These are phyloP conservation scores for Pomacea canaliculata DNA, from an alignment of 2,888 invertebrate genomes.

Conservation along the genomic window DNA sequence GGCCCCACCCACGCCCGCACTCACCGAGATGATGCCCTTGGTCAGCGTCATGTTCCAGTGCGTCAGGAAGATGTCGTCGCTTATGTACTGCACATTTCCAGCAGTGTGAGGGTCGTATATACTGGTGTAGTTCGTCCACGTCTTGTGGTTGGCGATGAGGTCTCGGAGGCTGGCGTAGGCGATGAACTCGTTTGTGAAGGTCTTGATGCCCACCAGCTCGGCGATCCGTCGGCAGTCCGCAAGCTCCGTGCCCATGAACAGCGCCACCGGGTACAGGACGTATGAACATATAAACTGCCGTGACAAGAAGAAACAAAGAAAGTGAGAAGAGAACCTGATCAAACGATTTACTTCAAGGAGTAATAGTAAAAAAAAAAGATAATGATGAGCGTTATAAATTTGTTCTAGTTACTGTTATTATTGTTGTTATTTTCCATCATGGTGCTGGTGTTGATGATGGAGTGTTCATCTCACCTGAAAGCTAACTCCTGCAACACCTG, in stretches of 20 bases:
- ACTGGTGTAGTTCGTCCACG: slow-evolving; percentile 9
- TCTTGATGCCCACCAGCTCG: slow-evolving; percentile 88
- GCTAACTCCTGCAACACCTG: slow-evolving; percentile 77
- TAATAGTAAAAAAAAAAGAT: neutral
- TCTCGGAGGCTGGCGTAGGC: slow-evolving; percentile 75
- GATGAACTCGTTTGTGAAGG: slow-evolving; percentile 92
- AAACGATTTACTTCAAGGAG: neutral
- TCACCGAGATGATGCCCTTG: slow-evolving; percentile 17
- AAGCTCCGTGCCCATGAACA: slow-evolving; percentile 80
- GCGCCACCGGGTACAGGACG: slow-evolving; percentile 89
- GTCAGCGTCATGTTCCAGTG: slow-evolving; percentile 15
- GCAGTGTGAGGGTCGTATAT: slow-evolving; percentile 6
- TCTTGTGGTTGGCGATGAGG: slow-evolving; percentile 12
- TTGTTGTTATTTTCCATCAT: neutral
- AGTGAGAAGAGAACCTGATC: neutral
- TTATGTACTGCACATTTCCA: slow-evolving; percentile 6
- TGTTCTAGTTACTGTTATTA: neutral
- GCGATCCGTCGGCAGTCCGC: slow-evolving; percentile 83
- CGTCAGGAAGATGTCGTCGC: slow-evolving; percentile 18
- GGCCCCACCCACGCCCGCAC: neutral
- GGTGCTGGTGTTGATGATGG: too few species aligned
- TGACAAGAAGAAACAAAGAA: neutral
- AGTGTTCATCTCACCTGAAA: slow-evolving; percentile 70
- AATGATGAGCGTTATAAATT: neutral
- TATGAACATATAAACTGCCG: slow-evolving; percentile 79